Conservation (phyloP, 2,113 vertebrate species). For the Tympanuchus pallidicinctus region DNA sequence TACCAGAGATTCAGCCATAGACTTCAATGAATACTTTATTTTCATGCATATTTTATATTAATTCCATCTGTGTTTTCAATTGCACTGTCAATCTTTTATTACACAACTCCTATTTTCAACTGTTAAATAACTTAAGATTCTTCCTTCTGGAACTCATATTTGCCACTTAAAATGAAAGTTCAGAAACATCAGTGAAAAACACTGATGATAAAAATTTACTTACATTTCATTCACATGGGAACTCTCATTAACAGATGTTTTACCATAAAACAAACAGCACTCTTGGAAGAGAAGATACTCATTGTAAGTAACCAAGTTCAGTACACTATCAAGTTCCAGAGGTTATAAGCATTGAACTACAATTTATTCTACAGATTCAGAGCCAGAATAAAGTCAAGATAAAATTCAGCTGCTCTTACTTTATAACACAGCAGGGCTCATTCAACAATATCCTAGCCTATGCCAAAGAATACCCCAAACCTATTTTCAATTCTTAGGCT, state of each 20-base stretch:
- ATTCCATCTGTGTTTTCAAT: slow-evolving; percentile 7
- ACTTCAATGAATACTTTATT: background rate
- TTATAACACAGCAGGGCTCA: background rate
- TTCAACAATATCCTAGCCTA: background rate
- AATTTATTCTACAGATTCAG: background rate
- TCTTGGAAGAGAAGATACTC: background rate
- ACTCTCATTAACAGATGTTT: background rate
- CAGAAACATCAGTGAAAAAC: background rate
- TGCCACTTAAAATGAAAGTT: background rate
- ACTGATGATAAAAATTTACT: background rate
- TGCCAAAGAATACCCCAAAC: background rate
- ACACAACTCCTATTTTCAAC: background rate
- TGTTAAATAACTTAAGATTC: background rate
- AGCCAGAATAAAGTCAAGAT: background rate
- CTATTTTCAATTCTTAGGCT: background rate
- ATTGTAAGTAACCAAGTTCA: background rate
- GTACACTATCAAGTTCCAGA: background rate
- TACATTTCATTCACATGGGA: background rate
- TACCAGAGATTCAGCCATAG: background rate
- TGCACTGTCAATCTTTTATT: background rate
- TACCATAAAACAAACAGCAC: background rate
- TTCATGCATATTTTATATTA: background rate
- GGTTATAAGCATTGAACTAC: background rate
- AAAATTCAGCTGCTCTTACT: background rate
- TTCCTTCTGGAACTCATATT: background rate